Conservation (phyloP, 2,888 invertebrate species). For the Lacanobia oleracea region DNA sequence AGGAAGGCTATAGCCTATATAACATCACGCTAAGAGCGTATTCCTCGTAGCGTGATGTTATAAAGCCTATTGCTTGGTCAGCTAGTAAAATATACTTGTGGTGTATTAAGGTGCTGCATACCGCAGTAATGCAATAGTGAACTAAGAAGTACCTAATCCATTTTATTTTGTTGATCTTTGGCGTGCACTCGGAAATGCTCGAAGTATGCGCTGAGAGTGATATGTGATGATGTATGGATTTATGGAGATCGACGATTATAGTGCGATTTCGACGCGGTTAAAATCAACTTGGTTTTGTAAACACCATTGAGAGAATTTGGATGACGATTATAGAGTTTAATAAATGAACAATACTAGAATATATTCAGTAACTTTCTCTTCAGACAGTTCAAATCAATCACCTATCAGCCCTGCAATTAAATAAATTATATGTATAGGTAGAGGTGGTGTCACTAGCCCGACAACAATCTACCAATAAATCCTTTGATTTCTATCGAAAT, state of each 20-base stretch:
- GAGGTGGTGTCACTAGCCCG: background rate
- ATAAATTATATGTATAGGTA: background rate
- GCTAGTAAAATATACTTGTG: background rate
- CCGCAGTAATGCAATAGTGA: conserved; percentile 57
- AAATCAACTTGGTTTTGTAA: background rate
- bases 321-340: too few species aligned
- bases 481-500: conserved; percentile 24
- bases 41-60: too few species aligned
- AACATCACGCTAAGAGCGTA: too few species aligned
- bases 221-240: too few species aligned
- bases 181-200: conserved; percentile 7
- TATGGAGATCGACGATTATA: too few species aligned
- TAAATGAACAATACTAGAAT: background rate
- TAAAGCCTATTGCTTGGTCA: too few species aligned
- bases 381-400: background rate
- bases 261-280: too few species aligned
- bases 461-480: conserved; percentile 17
- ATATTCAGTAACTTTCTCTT: background rate
- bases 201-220: too few species aligned
- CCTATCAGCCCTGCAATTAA: background rate
- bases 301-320: background rate
- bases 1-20: too few species aligned
- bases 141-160: conserved; percentile 61
- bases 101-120: conserved; percentile 55
- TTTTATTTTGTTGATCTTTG: conserved; percentile 60